These are phyloP conservation scores for Apus apus DNA, from an alignment of 2,113 vertebrate genomes.

Conservation along the genomic window DNA sequence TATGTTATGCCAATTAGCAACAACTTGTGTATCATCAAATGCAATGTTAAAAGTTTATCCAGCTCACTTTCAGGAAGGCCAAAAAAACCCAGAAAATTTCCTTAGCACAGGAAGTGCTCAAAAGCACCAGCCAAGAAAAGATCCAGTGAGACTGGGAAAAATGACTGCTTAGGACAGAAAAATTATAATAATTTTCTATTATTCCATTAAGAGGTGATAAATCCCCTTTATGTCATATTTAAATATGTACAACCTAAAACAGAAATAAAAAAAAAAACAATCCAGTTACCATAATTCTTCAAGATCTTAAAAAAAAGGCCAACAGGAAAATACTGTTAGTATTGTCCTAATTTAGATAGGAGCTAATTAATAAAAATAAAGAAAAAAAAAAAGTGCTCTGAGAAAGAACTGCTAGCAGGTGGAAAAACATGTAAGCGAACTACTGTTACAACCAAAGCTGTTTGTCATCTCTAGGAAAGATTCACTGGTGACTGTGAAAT, in stretches of 20 bases:
- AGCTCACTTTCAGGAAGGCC: neutral
- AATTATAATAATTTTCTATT: neutral
- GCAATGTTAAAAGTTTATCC: neutral
- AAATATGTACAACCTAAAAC: neutral
- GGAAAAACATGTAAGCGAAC: neutral
- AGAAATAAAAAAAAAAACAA: neutral
- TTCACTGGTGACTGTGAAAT: neutral
- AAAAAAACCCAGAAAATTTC: neutral
- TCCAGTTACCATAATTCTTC: neutral
- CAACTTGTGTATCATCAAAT: neutral
- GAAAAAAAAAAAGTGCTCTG: neutral
- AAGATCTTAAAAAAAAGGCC: neutral
- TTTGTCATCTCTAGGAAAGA: neutral
- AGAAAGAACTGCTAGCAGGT: neutral
- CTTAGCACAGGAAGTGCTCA: neutral
- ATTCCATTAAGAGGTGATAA: neutral
- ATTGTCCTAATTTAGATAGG: neutral
- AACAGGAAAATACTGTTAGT: neutral
- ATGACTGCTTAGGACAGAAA: neutral
- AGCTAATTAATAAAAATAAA: neutral
- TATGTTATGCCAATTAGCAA: neutral
- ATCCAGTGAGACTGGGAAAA: neutral
- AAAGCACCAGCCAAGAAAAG: neutral
- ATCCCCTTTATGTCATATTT: neutral
- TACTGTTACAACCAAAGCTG: neutral